Conservation (phyloP, 2,888 invertebrate species). For the Myopa testacea region DNA sequence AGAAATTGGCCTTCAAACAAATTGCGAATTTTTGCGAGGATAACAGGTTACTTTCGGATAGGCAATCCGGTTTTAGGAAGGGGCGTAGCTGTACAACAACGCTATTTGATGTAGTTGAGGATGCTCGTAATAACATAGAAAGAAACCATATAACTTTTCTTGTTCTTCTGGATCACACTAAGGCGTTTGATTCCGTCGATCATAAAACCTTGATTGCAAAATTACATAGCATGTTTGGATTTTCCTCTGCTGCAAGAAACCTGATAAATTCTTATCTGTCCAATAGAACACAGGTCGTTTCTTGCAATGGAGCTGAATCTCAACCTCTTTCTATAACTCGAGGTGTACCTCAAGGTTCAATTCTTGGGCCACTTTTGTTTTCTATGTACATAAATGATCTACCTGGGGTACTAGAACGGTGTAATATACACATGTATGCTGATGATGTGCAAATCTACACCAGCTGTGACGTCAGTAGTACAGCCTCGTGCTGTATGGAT, state of each 20-base stretch:
- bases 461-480: too few relatives aligned
- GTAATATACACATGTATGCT: too few relatives aligned
- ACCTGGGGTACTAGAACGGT: not conserved
- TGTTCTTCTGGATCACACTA: too few relatives aligned
- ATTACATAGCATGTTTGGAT: too few relatives aligned
- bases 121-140: not conserved
- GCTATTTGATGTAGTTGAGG: not conserved
- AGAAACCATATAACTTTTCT: not conserved
- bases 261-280: not conserved
- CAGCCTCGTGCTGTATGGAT: too few relatives aligned
- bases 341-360: constrained; percentile 5
- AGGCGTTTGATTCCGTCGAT: too few relatives aligned
- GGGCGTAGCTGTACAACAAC: not conserved
- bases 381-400: not conserved
- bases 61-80: constrained; percentile 3
- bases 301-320: not conserved
- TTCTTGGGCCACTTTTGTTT: not conserved
- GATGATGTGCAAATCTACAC: too few relatives aligned
- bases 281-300: not conserved
- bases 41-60: not conserved
- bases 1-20: not conserved
- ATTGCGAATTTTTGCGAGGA: not conserved
- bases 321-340: not conserved
- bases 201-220: too few relatives aligned
- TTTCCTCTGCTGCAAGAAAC: not conserved